Evolutionary conservation across 2,797 vertebrate genomes (phyloP).

Genomic region (Thunnus albacares): DNA sequence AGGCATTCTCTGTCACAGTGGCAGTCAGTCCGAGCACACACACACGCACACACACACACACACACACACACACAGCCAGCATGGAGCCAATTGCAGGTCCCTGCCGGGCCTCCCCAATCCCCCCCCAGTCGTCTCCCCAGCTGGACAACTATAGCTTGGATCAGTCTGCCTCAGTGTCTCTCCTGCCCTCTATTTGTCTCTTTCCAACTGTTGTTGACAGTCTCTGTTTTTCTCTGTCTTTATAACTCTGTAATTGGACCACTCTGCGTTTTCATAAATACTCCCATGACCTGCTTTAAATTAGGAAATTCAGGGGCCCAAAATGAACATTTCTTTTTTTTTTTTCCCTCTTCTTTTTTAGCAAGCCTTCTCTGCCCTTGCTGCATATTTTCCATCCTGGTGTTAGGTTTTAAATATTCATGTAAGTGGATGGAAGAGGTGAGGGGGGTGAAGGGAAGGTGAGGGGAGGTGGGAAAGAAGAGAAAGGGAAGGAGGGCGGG

Average conservation of each 20-base stretch:
- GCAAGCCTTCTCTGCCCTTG: slow-evolving; percentile 58
- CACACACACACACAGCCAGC: slow-evolving; percentile 51
- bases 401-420: slow-evolving; percentile 85
- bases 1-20: slow-evolving; percentile 78
- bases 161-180: slow-evolving; percentile 48
- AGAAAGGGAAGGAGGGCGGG: slow-evolving; percentile 56
- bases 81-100: slow-evolving; percentile 69
- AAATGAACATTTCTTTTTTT: slow-evolving; percentile 41
- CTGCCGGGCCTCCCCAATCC: slow-evolving; percentile 55
- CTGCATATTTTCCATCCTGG: slow-evolving; percentile 76
- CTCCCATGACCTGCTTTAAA: slow-evolving; percentile 48
- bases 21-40: slow-evolving; percentile 48
- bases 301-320: slow-evolving; percentile 41
- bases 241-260: slow-evolving; percentile 32
- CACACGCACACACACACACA: slow-evolving; percentile 43
- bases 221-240: slow-evolving; percentile 39
- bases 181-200: slow-evolving; percentile 38
- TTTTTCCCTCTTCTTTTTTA: not conserved
- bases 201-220: slow-evolving; percentile 33
- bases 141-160: slow-evolving; percentile 64
- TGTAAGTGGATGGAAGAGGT: slow-evolving; percentile 75
- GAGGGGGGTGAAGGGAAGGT: slow-evolving; percentile 48
- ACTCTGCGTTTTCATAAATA: slow-evolving; percentile 27
- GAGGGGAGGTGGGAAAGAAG: slow-evolving; percentile 55
- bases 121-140: slow-evolving; percentile 62